Evolutionary conservation across 2,888 invertebrate species (phyloP), one percentile per base, ranked within the genome.

Genomic region (Seira ritae): DNA sequence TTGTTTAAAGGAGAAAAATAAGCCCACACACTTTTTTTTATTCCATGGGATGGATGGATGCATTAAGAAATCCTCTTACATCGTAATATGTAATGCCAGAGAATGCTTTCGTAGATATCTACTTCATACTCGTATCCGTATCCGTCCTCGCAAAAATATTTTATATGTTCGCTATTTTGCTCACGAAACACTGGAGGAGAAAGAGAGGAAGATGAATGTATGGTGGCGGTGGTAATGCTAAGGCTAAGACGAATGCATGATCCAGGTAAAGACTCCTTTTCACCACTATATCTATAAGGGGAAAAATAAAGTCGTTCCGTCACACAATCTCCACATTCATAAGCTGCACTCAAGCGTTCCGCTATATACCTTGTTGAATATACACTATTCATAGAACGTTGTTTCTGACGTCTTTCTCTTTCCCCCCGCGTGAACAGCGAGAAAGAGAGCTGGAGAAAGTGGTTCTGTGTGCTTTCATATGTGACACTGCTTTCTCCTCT

Each of bases 381-480:
- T 62, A 10, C 3, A n/a, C 17, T 42, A 17, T 62, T 19, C 22
- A 62, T 20, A 22, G 10, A 62, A 20, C 31, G n/a, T 8, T 66
- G 68, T 31, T 66, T 73, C 66, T 80, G 80, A 80, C 80, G 80
- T 80, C 80, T 80, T 80, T 80, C 69, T 31, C 24, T 22, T 19
- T 69, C 23, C 15, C 68, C 19, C 37, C 23, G 23, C 60, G 46
- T 70, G 73, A 78, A 80, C n/a, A n/a, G n/a, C n/a, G n/a, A n/a
- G n/a, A n/a, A n/a, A n/a, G n/a, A 80, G 74, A 12, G 17, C 72
- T 74, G 74, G 80, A 60, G 80, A 80, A 80, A 80, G 80, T 65
- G 66, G 55, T 65, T 69, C 24, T 62, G 20, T 62, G 2, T 50
- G 3, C 50, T 50, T 62, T 62, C 62, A 62, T 62, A 62, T 62